Base-by-base conservation (phyloP, 2,797 vertebrate species). In the Eulemur coronatus region DNA sequence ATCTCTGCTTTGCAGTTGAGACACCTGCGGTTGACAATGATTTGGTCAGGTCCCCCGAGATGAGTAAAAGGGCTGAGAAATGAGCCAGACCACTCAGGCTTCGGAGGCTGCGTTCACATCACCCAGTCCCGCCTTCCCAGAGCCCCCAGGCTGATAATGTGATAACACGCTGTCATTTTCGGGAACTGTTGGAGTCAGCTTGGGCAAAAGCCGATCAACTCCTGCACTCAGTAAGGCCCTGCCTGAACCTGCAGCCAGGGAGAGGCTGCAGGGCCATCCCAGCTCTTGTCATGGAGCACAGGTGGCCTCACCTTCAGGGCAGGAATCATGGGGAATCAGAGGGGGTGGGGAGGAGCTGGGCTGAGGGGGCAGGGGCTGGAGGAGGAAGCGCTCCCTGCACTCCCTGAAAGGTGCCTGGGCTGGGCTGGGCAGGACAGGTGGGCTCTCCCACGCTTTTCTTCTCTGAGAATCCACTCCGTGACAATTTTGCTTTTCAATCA, bases 401-500 rank as follows among this genome's bases (percentile, higher is more conserved):
- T 28, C 13, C 18, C 13, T 17, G 22, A 50, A 24, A 55, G 28
- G 61, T 9, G 4, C 1, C 38, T 17, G 28, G 82, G n/a, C 38
- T 17, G 28, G 82, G n/a, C 18, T 0, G 43, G 57, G 35, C 15
- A 14, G 24, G n/a, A 46, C 7, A 33, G 5, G 20, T 35, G 26
- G 7, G 20, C 11, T 72, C 38, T 48, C 38, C 10, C 38, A n/a
- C 24, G 18, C 61, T 82, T 89, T 67, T 81, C 33, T 63, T 41
- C 67, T 28, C 5, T 17, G 57, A 63, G 69, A 89, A 52, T 24
- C 63, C 50, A 28, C 14, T 4, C 8, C 6, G 2, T 33, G 15
- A 80, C 41, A 63, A 17, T 43, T 59, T 84, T 82, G 70, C 61
- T 92, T 82, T 92, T 57, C 41, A 79, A n/a, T 48, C 22, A 30